Evolutionary conservation across 2,113 vertebrate genomes (phyloP), one percentile per base, ranked within the genome.

Genomic region (Mystacornis crossleyi): DNA sequence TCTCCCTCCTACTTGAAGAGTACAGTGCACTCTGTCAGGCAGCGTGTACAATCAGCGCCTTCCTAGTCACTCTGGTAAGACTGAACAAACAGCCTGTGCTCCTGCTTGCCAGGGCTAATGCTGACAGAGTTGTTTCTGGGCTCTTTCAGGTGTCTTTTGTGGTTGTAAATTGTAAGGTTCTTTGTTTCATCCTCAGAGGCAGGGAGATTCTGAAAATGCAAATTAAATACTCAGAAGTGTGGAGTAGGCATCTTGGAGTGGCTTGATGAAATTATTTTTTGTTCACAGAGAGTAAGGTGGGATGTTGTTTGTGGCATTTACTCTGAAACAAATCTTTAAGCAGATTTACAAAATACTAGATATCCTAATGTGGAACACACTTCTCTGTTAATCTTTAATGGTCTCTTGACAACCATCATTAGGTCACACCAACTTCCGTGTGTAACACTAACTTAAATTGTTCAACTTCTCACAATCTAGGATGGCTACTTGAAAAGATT

Each of bases 11-110:
- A 31, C 98, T 99, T 47, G 99, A 99, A 94, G 99, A 99, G 95
- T 99, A 99, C 83, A 98, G 97, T 18, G 99, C 99, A 40, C 99
- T 99, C 91, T 99, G 99, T 90, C 99, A 99, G 98, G 99, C 99
- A 7, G 99, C 99, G 2, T 98, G 99, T 97, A 99, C 99, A 97
- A 99, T 99, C 98, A 99, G 99, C 98, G 98, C 98, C 95, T 99
- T 99, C 97, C 98, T 99, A 17, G 98, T 99, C 97, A 99, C 99
- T 51, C 98, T 99, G 99, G 99, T 99, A 89, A 98, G 99, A 96
- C 36, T 48, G 51, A 71, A 43, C 57, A 57, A 34, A 25, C 65
- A 50, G 33, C 58, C 23, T n/a, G 1, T 51, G 40, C 51, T 74
- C 48, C 51, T 90, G 2, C 34, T 45, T 51, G 10, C n/a, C 57